A percentile compares a stretch with the other conserved stretches of the same genome.
These are phyloP conservation scores for Hydroisotoma schaefferi DNA, from an alignment of 2,888 invertebrate genomes.

Conservation along the genomic window DNA sequence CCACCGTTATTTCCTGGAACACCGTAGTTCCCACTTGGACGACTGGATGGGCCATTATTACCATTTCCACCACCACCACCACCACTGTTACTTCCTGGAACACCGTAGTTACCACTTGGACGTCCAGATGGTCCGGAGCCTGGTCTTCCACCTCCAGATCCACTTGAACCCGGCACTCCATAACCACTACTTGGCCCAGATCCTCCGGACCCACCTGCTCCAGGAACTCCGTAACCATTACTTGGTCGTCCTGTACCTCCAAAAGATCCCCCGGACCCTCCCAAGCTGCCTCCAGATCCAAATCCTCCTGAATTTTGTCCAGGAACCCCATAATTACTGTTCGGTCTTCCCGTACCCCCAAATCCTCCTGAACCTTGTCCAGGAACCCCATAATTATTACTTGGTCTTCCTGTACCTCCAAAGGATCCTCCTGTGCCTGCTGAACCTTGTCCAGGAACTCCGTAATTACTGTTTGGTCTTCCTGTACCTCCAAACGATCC, in stretches of 20 bases:
- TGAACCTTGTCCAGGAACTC: slow-evolving; percentile 8
- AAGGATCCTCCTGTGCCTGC: slow-evolving; percentile 5
- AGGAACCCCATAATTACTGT: background rate
- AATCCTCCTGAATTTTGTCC: slow-evolving; percentile 1
- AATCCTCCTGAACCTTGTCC: background rate
- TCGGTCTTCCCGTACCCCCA: background rate
- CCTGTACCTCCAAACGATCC: slow-evolving; percentile 1
- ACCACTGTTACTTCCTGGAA: slow-evolving; percentile 5
- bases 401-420: slow-evolving; percentile 2
- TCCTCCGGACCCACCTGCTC: background rate
- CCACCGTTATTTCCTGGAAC: background rate
- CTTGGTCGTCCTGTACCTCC: slow-evolving; percentile 6
- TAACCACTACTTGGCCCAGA: background rate
- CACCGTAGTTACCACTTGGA: slow-evolving; percentile 7
- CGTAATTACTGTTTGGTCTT: background rate
- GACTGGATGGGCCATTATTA: background rate
- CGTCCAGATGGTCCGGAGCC: background rate
- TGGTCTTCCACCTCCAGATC: background rate
- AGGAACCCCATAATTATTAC: slow-evolving; percentile 7
- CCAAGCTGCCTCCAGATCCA: background rate
- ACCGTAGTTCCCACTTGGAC: slow-evolving; percentile 1
- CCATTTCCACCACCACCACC: background rate
- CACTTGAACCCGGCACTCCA: slow-evolving; percentile 4
- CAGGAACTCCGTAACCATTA: slow-evolving; percentile 4
- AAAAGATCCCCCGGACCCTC: slow-evolving; percentile 6